phyloP scores from a whole-genome alignment of 2,888 invertebrate genomes.

The Gasteruption jaculator region DNA sequence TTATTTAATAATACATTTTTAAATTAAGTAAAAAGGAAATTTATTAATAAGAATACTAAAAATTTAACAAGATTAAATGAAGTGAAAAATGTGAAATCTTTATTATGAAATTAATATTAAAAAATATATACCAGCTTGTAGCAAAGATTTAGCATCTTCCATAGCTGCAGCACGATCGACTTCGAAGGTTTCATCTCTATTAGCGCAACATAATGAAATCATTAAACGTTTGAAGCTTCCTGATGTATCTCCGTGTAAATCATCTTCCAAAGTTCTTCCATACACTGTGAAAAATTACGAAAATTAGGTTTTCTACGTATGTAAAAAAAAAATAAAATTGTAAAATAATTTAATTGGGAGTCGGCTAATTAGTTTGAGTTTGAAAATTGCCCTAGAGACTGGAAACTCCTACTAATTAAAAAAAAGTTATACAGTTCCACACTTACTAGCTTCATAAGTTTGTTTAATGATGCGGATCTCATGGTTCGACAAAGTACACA shows the following conservation, averaged over 20 bases:
- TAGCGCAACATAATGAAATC: constrained; percentile 77
- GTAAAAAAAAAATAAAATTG: constrained; percentile 1
- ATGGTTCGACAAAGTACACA: constrained; percentile 58
- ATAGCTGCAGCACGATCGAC: constrained; percentile 69
- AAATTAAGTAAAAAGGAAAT: constrained; percentile 14
- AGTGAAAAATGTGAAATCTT: neutral
- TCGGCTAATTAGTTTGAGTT: neutral
- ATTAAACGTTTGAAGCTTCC: constrained; percentile 88
- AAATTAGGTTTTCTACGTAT: constrained; percentile 7
- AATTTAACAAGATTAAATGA: constrained; percentile 1
- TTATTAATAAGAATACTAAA: constrained; percentile 1
- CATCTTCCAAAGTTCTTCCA: constrained; percentile 73
- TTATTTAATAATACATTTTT: constrained; percentile 8
- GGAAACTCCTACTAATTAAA: neutral
- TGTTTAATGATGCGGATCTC: constrained; percentile 54
- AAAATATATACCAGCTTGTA: constrained; percentile 65
- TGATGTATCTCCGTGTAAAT: constrained; percentile 82
- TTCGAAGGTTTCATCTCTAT: constrained; percentile 75
- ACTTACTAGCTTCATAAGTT: constrained; percentile 53
- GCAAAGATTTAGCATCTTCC: constrained; percentile 75
- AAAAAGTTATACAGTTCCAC: neutral
- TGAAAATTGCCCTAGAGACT: too few species aligned
- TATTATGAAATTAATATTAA: constrained; percentile 12
- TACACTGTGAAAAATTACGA: constrained; percentile 61
- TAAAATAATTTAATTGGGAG: neutral